phyloP scores from a whole-genome alignment of 2,113 vertebrate species.

The Ibidorhyncha struthersii region DNA sequence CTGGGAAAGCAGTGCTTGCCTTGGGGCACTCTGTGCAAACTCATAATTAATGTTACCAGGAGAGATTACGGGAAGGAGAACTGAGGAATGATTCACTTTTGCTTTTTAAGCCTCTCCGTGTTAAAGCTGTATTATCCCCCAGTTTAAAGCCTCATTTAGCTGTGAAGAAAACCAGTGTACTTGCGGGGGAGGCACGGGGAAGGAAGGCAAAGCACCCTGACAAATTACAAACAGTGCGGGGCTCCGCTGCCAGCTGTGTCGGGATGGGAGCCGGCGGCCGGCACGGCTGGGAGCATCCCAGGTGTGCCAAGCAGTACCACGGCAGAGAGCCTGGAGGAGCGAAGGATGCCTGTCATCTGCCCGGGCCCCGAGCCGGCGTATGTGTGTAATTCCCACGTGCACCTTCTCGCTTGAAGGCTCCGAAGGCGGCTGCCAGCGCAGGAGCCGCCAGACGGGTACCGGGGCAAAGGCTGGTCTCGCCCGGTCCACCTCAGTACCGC shows the following conservation, averaged over 20 bases:
- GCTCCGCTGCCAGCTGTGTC: not conserved
- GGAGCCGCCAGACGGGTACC: not conserved
- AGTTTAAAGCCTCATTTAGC: slow-evolving; percentile 75
- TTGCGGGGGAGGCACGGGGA: not conserved
- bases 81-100: slow-evolving; percentile 79
- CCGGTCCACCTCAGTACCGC: no score
- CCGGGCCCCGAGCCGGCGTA: fast-evolving
- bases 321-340: not conserved
- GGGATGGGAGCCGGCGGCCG: not conserved
- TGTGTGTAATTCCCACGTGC: not conserved
- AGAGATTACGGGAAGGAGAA: slow-evolving; percentile 84
- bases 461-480: not conserved
- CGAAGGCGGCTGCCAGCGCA: not conserved
- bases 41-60: slow-evolving; percentile 92
- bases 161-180: slow-evolving; percentile 54
- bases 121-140: slow-evolving; percentile 72
- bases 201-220: slow-evolving; percentile 4
- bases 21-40: slow-evolving; percentile 82
- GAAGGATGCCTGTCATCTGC: not conserved
- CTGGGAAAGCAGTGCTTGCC: slow-evolving; percentile 90
- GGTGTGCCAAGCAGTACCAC: not conserved
- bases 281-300: not conserved
- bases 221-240: slow-evolving; percentile 9
- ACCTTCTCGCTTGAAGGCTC: not conserved
- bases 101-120: slow-evolving; percentile 70